Base-by-base conservation (phyloP, 2,888 invertebrate genomes). In the Metellina segmentata region DNA sequence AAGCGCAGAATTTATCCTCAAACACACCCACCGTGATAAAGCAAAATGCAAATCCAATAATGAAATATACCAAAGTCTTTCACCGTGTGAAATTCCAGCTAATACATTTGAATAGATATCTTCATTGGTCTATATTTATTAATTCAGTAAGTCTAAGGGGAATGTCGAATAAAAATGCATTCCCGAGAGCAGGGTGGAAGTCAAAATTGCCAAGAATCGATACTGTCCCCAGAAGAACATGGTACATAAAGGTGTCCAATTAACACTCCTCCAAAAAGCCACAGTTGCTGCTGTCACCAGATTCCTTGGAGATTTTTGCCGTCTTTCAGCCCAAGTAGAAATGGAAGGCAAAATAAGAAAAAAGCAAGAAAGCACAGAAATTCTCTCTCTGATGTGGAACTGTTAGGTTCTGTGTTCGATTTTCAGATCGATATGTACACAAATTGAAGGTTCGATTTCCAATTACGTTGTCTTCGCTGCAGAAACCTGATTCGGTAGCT, bases 401-500 rank as follows among this genome's bases (percentile, higher is more conserved):
- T 81, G 75, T 61, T 71, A 81, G 75, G 74, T 72, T 53, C 79
- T 52, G 53, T 20, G 72, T 89, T 89, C 89, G 89, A 89, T 89
- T 89, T 89, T 89, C 71, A 85, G 89, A 89, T 89, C 89, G 85
- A 89, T 89, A 85, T 13, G 79, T 78, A 89, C 83, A 89, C 89
- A 85, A 89, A 89, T 89, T 89, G 89, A 85, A 89, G 89, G 89
- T 89, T 89, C 89, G 89, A 89, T 89, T 89, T 89, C 89, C 89
- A 85, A 89, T 89, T 89, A 89, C 89, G 89, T 53, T 89, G 89
- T 89, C 89, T 83, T 85, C 89, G 48, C 49, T 71, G 78, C 83
- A 89, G 89, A 89, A 89, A 89, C 83, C 78, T 83, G 83, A 89
- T 89, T 89, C 78, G 70, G 78, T 85, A 89, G 85, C 78, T 78